Conservation (phyloP, 2,113 vertebrate genomes). For the Myiopsitta monachus region DNA sequence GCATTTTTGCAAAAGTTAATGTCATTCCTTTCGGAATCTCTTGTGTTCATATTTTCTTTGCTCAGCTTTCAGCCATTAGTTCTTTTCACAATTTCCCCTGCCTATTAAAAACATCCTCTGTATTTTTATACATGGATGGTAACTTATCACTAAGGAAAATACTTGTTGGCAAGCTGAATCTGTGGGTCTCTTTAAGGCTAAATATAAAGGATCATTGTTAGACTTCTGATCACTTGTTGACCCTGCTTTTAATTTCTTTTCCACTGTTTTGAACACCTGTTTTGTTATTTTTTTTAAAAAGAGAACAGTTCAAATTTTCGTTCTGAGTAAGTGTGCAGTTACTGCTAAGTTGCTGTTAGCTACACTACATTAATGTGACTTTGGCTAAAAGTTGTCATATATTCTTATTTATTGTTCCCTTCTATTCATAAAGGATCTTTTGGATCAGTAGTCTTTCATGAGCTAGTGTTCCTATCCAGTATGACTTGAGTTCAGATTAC, state of each 20-base stretch:
- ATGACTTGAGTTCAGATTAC: background rate
- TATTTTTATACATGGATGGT: background rate
- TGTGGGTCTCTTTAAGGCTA: background rate
- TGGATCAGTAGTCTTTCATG: background rate
- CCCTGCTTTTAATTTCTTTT: background rate
- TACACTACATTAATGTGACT: background rate
- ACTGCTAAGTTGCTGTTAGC: background rate
- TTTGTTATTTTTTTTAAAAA: background rate
- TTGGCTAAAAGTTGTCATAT: background rate
- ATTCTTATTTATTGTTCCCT: background rate
- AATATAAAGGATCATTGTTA: background rate
- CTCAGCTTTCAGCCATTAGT: background rate
- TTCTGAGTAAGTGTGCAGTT: background rate
- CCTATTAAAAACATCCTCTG: background rate
- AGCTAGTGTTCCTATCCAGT: background rate
- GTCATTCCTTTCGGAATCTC: background rate
- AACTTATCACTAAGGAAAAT: background rate
- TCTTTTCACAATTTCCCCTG: background rate
- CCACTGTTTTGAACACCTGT: background rate
- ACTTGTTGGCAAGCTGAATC: background rate
- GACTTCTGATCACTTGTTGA: background rate
- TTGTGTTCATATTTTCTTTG: background rate
- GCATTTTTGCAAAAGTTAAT: background rate
- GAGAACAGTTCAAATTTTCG: background rate
- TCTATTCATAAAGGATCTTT: background rate